A percentile compares a stretch with the other conserved stretches of the same genome.
phyloP scores from a whole-genome alignment of 2,888 invertebrate species.

The Thereva nobilitata region DNA sequence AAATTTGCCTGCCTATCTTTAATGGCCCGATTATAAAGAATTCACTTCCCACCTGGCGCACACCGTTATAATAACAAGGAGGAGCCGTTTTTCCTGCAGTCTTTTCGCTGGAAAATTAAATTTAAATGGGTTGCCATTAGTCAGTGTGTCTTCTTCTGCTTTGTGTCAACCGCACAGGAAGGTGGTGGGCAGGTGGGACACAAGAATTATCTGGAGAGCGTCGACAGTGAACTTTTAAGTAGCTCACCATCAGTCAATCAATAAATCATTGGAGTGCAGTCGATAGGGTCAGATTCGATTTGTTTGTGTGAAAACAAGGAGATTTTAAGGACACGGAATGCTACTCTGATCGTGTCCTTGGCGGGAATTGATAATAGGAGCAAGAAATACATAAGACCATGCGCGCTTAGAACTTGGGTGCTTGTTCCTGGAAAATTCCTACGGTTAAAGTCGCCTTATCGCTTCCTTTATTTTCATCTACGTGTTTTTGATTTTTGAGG shows the following conservation, averaged over 20 bases:
- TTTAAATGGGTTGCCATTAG: constrained; percentile 21
- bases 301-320: not conserved
- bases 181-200: not conserved
- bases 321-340: not conserved
- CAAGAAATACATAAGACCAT: too few species aligned
- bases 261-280: constrained; percentile 20
- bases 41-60: constrained; percentile 23
- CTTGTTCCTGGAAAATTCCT: too few species aligned
- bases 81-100: not conserved
- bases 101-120: constrained; percentile 22
- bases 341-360: too few species aligned
- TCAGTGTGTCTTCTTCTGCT: constrained; percentile 10
- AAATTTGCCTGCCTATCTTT: constrained; percentile 11
- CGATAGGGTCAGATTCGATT: constrained; percentile 11
- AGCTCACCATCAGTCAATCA: constrained; percentile 6
- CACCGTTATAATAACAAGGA: not conserved
- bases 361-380: too few species aligned
- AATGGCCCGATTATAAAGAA: constrained; percentile 19
- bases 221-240: constrained; percentile 11
- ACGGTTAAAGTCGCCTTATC: too few species aligned
- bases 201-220: too few species aligned
- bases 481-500: too few species aligned
- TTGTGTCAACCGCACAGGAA: not conserved
- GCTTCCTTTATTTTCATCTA: too few species aligned
- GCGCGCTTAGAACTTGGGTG: too few species aligned